Percentiles rank a stretch among this genome's conserved stretches.
Evolutionary conservation across 2,113 vertebrate species (phyloP).

Genomic region (Natator depressus): DNA sequence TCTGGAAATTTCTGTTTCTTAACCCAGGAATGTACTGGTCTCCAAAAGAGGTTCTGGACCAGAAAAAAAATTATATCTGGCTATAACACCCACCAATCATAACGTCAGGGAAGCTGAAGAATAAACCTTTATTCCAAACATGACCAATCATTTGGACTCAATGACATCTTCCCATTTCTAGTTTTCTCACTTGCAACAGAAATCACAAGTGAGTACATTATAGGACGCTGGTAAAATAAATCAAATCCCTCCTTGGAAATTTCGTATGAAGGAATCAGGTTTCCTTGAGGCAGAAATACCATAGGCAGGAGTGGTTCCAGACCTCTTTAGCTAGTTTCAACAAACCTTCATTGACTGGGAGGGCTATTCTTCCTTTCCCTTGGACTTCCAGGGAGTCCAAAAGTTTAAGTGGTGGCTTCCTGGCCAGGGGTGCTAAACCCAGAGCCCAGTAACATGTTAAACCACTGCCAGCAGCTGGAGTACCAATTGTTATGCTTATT

Average conservation of each 20-base stretch:
- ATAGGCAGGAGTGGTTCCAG: not conserved
- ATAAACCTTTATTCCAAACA: not conserved
- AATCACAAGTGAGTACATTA: fast-evolving
- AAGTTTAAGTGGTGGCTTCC: not conserved
- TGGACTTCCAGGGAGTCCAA: not conserved
- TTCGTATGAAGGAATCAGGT: not conserved
- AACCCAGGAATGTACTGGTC: not conserved
- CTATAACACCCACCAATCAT: not conserved
- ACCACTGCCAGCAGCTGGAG: no score
- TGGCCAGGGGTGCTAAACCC: not conserved
- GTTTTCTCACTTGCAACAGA: not conserved
- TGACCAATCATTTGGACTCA: not conserved
- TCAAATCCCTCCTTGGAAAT: not conserved
- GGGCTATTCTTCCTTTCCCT: not conserved
- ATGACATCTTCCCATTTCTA: not conserved
- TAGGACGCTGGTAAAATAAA: not conserved
- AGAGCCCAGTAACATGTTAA: no score
- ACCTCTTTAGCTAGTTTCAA: not conserved
- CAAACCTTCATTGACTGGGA: not conserved
- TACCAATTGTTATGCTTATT: no score
- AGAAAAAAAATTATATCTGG: not conserved
- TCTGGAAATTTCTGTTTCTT: not conserved
- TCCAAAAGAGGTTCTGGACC: not conserved
- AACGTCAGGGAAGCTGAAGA: not conserved
- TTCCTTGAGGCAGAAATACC: not conserved